Evolutionary conservation across 2,888 invertebrate genomes (phyloP).

Genomic region (Perizoma affinitatum): DNA sequence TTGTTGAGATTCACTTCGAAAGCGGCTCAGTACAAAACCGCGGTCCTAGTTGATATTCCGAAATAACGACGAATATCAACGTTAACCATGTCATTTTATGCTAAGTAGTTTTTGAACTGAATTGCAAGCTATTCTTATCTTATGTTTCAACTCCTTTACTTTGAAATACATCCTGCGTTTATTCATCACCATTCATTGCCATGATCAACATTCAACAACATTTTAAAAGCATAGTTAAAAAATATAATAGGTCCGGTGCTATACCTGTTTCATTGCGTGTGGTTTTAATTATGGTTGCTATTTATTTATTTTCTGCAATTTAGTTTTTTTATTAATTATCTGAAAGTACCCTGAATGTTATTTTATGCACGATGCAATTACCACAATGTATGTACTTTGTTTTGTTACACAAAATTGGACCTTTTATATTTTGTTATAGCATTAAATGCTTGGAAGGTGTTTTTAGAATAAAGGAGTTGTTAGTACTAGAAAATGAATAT

Average conservation of each 20-base stretch:
- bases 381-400: background rate
- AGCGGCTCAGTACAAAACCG: too few species aligned
- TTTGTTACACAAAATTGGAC: constrained; percentile 9
- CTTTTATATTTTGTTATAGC: constrained; percentile 5
- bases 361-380: constrained; percentile 2
- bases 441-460: background rate
- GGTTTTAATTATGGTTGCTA: constrained; percentile 7
- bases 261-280: constrained; percentile 13
- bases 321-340: constrained; percentile 3
- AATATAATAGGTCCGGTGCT: constrained; percentile 11
- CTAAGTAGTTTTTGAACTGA: too few species aligned
- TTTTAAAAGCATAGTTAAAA: background rate
- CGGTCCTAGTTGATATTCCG: too few species aligned
- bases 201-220: constrained; percentile 1
- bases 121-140: background rate
- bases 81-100: too few species aligned
- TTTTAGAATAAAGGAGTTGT: constrained; percentile 20
- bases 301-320: constrained; percentile 5
- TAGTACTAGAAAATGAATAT: constrained; percentile 14
- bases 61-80: too few species aligned
- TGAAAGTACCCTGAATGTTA: background rate
- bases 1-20: background rate
- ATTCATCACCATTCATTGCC: constrained; percentile 1
- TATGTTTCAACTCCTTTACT: constrained; percentile 20
- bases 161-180: constrained; percentile 11